Percentiles rank a stretch among this genome's conserved stretches.
These are phyloP conservation scores for Pterocles orientalis DNA, from an alignment of 2,113 vertebrate species.

Conservation along the genomic window DNA sequence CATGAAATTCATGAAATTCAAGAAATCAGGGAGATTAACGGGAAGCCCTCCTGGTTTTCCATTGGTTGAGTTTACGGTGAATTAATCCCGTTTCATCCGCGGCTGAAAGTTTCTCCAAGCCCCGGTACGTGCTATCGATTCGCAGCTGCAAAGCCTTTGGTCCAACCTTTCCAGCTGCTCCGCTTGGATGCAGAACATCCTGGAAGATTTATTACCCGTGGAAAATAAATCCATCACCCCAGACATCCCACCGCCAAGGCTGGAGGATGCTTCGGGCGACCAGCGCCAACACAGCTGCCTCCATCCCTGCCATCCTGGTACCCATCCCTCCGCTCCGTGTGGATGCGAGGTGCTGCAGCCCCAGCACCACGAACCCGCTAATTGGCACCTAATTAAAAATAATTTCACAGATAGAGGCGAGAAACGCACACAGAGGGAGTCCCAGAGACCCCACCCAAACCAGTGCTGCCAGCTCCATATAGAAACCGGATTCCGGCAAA, in stretches of 20 bases:
- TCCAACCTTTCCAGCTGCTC: background rate
- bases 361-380: background rate
- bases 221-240: background rate
- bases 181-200: background rate
- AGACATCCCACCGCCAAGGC: background rate
- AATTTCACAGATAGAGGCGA: background rate
- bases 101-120: background rate
- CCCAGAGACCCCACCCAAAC: background rate
- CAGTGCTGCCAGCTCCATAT: background rate
- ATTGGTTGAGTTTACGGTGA: background rate
- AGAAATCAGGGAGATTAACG: background rate
- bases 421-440: background rate
- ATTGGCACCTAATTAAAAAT: slow-evolving; percentile 3
- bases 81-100: background rate
- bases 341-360: fast-evolving
- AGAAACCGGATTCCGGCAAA: background rate
- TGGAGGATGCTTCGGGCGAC: background rate
- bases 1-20: fast-evolving
- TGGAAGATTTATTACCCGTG: background rate
- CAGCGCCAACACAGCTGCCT: fast-evolving
- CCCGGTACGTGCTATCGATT: fast-evolving
- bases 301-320: background rate
- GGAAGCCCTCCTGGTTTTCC: background rate
- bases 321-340: fast-evolving
- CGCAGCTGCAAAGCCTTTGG: background rate